A percentile compares a stretch with the other conserved stretches of the same genome.
Evolutionary conservation across 1,140 invertebrate genomes (phyloP).

Genomic region (Papilio machaon): DNA sequence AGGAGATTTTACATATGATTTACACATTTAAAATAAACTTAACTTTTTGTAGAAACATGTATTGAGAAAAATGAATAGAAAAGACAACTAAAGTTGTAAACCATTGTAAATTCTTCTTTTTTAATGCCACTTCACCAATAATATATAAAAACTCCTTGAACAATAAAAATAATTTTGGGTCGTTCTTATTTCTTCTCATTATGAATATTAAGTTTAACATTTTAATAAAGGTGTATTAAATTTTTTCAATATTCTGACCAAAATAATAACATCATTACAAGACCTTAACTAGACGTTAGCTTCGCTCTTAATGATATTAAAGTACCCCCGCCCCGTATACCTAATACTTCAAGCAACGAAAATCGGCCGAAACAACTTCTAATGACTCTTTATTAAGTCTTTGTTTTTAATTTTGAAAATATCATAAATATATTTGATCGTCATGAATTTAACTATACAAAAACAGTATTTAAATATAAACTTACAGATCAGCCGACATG

Average conservation of each 20-base stretch:
- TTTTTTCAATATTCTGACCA: neutral
- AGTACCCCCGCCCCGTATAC: neutral
- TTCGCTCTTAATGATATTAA: conserved; percentile 12
- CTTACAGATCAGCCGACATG: too few relatives aligned
- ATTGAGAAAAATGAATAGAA: too few relatives aligned
- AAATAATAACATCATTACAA: conserved; percentile 7
- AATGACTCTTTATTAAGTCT: neutral
- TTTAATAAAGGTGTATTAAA: neutral
- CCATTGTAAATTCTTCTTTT: too few relatives aligned
- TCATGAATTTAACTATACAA: neutral
- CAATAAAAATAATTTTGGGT: neutral
- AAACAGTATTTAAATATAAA: too few relatives aligned
- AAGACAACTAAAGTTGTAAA: too few relatives aligned
- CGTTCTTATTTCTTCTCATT: neutral
- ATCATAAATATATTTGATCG: neutral
- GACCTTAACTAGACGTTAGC: neutral
- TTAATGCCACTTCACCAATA: too few relatives aligned
- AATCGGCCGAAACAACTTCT: conserved; percentile 1
- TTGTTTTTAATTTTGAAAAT: conserved; percentile 12
- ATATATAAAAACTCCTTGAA: too few relatives aligned
- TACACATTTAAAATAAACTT: too few relatives aligned
- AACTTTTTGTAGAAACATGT: too few relatives aligned
- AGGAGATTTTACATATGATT: too few relatives aligned
- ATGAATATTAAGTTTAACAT: neutral
- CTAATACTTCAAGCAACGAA: neutral